Evolutionary conservation across 2,113 vertebrate species (phyloP), one percentile per base, ranked within the genome.

Genomic region (Coracopsis vasa): DNA sequence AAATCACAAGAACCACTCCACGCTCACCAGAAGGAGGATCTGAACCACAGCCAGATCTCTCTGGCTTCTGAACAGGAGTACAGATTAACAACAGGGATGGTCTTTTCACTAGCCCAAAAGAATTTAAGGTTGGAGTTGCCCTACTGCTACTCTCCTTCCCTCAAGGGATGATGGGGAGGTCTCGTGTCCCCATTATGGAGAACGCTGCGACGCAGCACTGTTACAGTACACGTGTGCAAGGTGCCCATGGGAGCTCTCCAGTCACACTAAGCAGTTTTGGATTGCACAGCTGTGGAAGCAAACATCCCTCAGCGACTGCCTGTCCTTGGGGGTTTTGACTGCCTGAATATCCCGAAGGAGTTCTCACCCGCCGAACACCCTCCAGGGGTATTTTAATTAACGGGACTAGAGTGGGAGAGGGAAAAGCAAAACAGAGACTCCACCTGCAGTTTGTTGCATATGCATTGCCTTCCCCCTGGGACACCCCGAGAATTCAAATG

Each of bases 371-470:
- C 58, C 13, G 1, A 95, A 60, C 44, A 80, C 64, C 86, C 90
- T 92, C 92, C 60, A 61, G 90, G 75, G 72, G 51, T 64, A 56
- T 93, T 93, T 90, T 93, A 96, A 96, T 96, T 96, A 92, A 80
- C 81, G 80, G 48, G 8, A 95, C 8, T 29, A 72, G 82, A 95
- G 83, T 44, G 48, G 51, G 51, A 92, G 29, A 83, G 27, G 50
- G 44, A 66, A 90, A 61, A 62, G 53, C 64, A 80, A 92, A 93
- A 48, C 61, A 74, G 56, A 77, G 64, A 53, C 31, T 86, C 62
- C 47, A 83, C 70, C 56, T 84, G 75, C 51, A 75, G 47, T 87
- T 94, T 79, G 74, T 65, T 75, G 41, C 65, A 84, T 86, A 88
- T 79, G 88, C 47, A 92, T 16, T 28, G 28, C 65, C 65, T 81